Base-by-base conservation (phyloP, 2,113 vertebrate species). In the Bucco capensis region DNA sequence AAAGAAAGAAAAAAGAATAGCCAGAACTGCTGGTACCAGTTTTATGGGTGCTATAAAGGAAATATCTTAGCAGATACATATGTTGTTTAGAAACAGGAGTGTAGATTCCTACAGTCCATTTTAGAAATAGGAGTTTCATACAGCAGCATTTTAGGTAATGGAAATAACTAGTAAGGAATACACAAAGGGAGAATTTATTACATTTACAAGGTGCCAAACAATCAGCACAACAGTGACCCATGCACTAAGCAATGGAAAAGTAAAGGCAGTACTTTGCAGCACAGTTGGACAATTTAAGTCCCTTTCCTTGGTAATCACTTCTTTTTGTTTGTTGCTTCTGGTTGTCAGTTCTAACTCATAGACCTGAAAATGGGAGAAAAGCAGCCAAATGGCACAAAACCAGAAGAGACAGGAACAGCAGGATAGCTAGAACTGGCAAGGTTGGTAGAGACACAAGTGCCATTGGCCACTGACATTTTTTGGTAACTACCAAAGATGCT, bases 1-100 rank as follows among this genome's bases (percentile, higher is more conserved):
- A 83, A 71, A 72, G 58, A 49, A 24, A 28, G 30, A 60, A 84
- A 87, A 85, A 89, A 73, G 25, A 76, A 70, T 24, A 42, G 31
- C 17, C 56, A 88, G 79, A 90, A 88, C 22, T 24, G 35, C 33
- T 65, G 75, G 90, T 86, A 60, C 35, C 64, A 79, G 62, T 67
- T 96, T 92, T 91, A 92, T 80, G 76, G 56, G 57, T 49, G 81
- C 57, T 86, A 90, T 81, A 94, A 93, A 92, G 69, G 7, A 92
- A 85, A 22, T 76, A 82, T 25, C 64, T 90, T 83, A 88, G 56
- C 14, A 27, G 61, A 37, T 57, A 83, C 14, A 31, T 60, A 54
- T 5, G 19, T 58, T 87, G 92, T 82, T 92, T 87, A 87, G 76
- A 95, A 95, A 88, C 18, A 61, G 18, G 54, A 79, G 12, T 57